These are phyloP conservation scores for Stegodyphus mimosarum DNA, from an alignment of 1,140 invertebrate species.

Conservation along the genomic window DNA sequence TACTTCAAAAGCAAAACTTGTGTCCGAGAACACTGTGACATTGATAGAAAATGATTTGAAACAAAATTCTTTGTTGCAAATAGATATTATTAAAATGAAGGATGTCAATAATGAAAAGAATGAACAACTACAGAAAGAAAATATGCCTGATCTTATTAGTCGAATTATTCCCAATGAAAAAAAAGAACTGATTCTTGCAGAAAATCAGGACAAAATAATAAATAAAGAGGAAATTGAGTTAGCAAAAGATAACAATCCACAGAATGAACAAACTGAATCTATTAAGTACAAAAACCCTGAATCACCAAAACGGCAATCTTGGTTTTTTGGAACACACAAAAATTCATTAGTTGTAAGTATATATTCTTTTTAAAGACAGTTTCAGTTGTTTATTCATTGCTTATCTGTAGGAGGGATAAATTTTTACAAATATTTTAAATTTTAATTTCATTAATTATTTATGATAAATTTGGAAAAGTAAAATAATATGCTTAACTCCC, in stretches of 20 bases:
- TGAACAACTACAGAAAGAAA: constrained; percentile 38
- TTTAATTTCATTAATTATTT: not conserved
- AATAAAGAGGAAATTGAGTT: not conserved
- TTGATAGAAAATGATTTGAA: not conserved
- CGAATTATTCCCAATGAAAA: constrained; percentile 39
- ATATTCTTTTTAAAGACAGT: not conserved
- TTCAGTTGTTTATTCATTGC: not conserved
- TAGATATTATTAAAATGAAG: constrained; percentile 21
- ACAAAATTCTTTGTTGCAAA: not conserved
- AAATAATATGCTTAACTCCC: no score
- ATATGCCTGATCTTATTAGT: constrained; percentile 53
- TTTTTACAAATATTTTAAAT: not conserved
- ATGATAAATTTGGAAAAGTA: no score
- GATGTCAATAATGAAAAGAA: constrained; percentile 49
- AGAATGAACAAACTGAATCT: no score
- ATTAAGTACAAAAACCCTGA: constrained; percentile 22
- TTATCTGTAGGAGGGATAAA: not conserved
- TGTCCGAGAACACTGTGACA: not conserved
- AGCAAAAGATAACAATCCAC: not conserved
- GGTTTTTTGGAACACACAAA: constrained; percentile 54
- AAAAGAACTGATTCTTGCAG: constrained; percentile 24
- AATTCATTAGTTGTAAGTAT: constrained; percentile 49
- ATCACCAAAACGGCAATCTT: constrained; percentile 37
- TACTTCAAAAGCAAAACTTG: not conserved
- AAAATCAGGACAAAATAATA: not conserved